Conservation (phyloP, 2,797 vertebrate genomes). For the Paedocypris micromegethes region DNA sequence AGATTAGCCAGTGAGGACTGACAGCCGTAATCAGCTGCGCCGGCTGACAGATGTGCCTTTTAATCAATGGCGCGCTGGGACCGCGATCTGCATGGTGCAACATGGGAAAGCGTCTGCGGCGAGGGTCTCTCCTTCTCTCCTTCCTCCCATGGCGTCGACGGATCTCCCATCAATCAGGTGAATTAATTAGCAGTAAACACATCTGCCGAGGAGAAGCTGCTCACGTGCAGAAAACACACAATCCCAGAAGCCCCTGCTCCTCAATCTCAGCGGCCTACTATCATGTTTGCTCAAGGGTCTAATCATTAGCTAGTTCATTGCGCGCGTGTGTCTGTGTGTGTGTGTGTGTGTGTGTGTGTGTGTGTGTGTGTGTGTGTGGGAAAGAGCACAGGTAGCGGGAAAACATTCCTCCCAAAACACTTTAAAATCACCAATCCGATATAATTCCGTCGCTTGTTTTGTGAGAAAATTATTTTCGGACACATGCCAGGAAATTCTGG, state of each 20-base stretch:
- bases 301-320: slow-evolving; percentile 12
- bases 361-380: slow-evolving; percentile 7
- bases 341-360: slow-evolving; percentile 23
- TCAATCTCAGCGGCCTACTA: slow-evolving; percentile 45
- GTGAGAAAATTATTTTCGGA: too few species aligned
- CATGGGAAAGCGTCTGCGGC: slow-evolving; percentile 27
- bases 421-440: not conserved
- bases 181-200: slow-evolving; percentile 76
- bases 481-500: too few species aligned
- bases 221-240: slow-evolving; percentile 48
- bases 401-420: not conserved
- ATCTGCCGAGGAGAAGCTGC: slow-evolving; percentile 64
- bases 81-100: slow-evolving; percentile 16
- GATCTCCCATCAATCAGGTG: slow-evolving; percentile 76
- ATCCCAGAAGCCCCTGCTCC: slow-evolving; percentile 29
- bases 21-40: slow-evolving; percentile 35
- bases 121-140: slow-evolving; percentile 46
- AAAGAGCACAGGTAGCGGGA: not conserved
- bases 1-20: slow-evolving; percentile 33
- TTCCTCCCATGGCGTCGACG: slow-evolving; percentile 61
- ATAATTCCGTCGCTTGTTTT: too few species aligned
- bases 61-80: slow-evolving; percentile 38
- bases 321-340: slow-evolving; percentile 14
- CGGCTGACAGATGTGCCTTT: slow-evolving; percentile 45
- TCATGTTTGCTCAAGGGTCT: slow-evolving; percentile 33